Conservation (phyloP, 2,888 invertebrate genomes). For the Chrysolina americana region DNA sequence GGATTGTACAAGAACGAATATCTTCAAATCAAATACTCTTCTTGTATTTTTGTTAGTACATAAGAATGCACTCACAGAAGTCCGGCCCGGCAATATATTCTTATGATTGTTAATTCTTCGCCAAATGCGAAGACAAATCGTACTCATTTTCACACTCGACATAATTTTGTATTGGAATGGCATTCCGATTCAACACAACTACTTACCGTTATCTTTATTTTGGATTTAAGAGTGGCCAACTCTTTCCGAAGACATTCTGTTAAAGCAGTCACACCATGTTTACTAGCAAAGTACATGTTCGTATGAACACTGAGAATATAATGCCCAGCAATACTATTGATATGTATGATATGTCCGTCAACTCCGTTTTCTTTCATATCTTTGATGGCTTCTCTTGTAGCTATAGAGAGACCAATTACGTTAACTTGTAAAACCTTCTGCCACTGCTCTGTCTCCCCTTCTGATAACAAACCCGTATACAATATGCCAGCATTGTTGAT, state of each 20-base stretch:
- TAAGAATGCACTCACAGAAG: no score
- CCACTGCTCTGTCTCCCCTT: no score
- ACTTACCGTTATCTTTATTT: slow-evolving; percentile 53
- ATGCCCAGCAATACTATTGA: slow-evolving; percentile 35
- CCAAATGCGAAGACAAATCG: no score
- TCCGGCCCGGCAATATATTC: no score
- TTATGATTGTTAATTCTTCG: no score
- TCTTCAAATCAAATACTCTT: no score
- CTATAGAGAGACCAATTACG: no score
- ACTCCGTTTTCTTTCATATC: slow-evolving; percentile 35
- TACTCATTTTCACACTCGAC: no score
- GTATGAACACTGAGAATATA: background rate
- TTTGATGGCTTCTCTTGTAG: slow-evolving; percentile 51
- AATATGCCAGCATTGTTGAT: slow-evolving; percentile 60
- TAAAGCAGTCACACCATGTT: slow-evolving; percentile 52
- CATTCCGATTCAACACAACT: background rate
- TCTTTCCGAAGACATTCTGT: slow-evolving; percentile 51
- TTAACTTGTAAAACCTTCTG: no score
- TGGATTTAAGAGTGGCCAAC: slow-evolving; percentile 35
- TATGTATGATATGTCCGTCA: slow-evolving; percentile 36
- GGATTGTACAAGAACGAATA: no score
- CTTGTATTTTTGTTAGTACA: no score
- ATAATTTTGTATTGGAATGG: background rate
- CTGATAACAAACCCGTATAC: no score
- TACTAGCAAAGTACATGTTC: slow-evolving; percentile 51